phyloP scores from a whole-genome alignment of 2,888 invertebrate genomes.

The Stenoptilia bipunctidactyla region DNA sequence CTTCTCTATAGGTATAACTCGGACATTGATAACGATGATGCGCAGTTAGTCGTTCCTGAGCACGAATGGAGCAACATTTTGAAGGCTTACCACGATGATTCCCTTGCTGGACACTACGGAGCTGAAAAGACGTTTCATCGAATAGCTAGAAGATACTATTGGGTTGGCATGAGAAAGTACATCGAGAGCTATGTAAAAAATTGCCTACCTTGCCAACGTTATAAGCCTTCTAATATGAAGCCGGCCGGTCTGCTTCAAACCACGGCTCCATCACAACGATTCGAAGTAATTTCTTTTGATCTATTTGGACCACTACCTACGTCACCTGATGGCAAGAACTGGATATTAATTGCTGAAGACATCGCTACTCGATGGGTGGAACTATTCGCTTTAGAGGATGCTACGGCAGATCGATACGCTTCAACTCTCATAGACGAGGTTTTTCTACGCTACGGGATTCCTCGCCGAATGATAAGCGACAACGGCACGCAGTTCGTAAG shows the following conservation, averaged over 20 bases:
- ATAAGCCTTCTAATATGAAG: conserved; percentile 8
- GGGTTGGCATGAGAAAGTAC: not conserved
- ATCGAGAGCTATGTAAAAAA: conserved; percentile 13
- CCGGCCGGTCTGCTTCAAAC: conserved; percentile 24
- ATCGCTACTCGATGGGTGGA: not conserved
- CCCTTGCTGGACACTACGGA: conserved; percentile 2
- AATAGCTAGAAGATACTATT: not conserved
- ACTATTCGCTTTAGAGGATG: conserved; percentile 3
- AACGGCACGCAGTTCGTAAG: conserved; percentile 27
- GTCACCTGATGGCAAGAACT: not conserved
- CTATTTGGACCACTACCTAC: conserved; percentile 14
- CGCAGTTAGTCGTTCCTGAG: not conserved
- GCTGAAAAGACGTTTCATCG: not conserved
- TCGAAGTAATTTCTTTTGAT: conserved; percentile 22
- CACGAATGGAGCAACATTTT: conserved; percentile 1
- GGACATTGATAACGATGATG: not conserved
- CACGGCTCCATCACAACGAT: conserved; percentile 11
- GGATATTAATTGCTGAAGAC: conserved; percentile 6
- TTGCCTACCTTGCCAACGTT: conserved; percentile 23
- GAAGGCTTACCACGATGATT: not conserved
- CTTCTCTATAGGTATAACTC: not conserved
- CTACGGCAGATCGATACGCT: conserved; percentile 8
- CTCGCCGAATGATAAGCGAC: conserved; percentile 21
- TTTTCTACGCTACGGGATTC: conserved; percentile 20
- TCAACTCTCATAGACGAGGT: conserved; percentile 4